Base-by-base conservation (phyloP, 1,140 invertebrate species). In the Phortica variegata region DNA sequence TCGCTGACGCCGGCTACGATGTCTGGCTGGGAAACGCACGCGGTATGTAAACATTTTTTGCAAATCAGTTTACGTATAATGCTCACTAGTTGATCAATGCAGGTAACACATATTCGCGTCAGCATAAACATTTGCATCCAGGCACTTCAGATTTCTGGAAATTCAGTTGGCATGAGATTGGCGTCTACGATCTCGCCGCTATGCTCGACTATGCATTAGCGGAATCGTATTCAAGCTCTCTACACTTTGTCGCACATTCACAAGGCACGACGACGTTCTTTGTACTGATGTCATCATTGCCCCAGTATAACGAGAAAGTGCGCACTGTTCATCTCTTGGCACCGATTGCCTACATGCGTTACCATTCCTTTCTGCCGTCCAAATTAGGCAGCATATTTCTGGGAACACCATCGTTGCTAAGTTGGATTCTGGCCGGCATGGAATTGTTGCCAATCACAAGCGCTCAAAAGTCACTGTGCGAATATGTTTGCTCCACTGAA, bases 1-100 rank as follows among this genome's bases (percentile, higher is more conserved):
- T 89, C 41, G 82, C 85, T 3, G 87, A 90, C 62, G 80, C 80
- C 2, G 87, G 88, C 2, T 88, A 84, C 52, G 89, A 92, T 73
- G 83, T 92, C 0, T 74, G 13, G 45, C 85, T 44, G 43, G 81
- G 82, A 3, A 87, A 87, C 63, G 74, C 77, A n/a, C 65, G 85
- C 6, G 86, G n/a, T n/a, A n/a, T n/a, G n/a, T n/a, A n/a, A n/a
- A n/a, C n/a, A n/a, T n/a, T n/a, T n/a, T n/a, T n/a, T n/a, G n/a
- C n/a, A n/a, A n/a, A n/a, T n/a, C n/a, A n/a, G n/a, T n/a, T n/a
- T n/a, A n/a, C n/a, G n/a, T n/a, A n/a, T n/a, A n/a, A n/a, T n/a
- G n/a, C n/a, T n/a, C n/a, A n/a, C n/a, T n/a, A n/a, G n/a, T n/a
- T n/a, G n/a, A n/a, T n/a, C n/a, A n/a, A n/a, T n/a, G n/a, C n/a